Conservation (phyloP, 2,888 invertebrate genomes). For the Yponomeuta evonymella region DNA sequence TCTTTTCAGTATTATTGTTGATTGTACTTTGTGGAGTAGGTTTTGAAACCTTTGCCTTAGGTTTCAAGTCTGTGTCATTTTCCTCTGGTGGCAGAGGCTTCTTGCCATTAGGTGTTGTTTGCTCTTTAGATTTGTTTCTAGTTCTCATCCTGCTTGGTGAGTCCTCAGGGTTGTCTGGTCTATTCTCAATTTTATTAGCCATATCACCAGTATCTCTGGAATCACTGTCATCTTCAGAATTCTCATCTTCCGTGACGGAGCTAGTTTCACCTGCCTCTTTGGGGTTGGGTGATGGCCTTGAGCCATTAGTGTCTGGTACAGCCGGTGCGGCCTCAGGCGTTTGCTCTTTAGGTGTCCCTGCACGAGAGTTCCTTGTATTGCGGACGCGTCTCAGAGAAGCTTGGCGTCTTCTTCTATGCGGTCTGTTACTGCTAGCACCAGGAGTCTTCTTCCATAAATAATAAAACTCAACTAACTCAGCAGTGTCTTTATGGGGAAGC, state of each 20-base stretch:
- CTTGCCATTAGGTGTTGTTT: constrained; percentile 72
- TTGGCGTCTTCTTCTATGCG: constrained; percentile 92
- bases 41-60: constrained; percentile 51
- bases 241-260: constrained; percentile 91
- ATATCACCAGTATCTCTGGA: constrained; percentile 87
- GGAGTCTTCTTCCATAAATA: constrained; percentile 99
- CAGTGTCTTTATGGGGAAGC: constrained; percentile 96
- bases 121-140: constrained; percentile 88
- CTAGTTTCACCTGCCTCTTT: constrained; percentile 84
- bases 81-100: constrained; percentile 57
- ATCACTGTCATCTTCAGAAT: constrained; percentile 96
- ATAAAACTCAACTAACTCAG: constrained; percentile 98
- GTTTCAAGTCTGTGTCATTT: constrained; percentile 66
- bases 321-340: constrained; percentile 77
- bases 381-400: constrained; percentile 91
- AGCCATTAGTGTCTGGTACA: constrained; percentile 68
- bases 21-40: constrained; percentile 58
- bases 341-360: constrained; percentile 85
- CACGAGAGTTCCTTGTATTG: constrained; percentile 90
- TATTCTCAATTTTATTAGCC: constrained; percentile 87
- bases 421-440: constrained; percentile 96
- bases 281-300: constrained; percentile 80
- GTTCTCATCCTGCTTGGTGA: constrained; percentile 94
- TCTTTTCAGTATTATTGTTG: constrained; percentile 58
- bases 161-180: constrained; percentile 85